These are phyloP conservation scores for Sphaeramia orbicularis DNA, from an alignment of 2,797 vertebrate genomes.

Conservation along the genomic window DNA sequence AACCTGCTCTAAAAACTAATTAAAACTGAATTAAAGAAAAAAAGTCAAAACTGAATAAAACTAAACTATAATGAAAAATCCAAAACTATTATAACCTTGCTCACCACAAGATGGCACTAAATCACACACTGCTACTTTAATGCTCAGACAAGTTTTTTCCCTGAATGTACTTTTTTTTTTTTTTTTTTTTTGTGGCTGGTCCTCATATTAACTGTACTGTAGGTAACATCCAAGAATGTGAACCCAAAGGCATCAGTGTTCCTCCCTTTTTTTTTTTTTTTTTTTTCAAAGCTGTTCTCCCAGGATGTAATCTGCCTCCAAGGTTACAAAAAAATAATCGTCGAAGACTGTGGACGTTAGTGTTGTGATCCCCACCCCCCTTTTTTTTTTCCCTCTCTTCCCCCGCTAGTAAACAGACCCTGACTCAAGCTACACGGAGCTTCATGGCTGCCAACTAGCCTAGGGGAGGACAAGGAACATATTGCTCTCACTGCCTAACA, in stretches of 20 bases:
- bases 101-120: too few species aligned
- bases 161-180: conserved; percentile 5
- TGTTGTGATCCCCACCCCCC: conserved; percentile 28
- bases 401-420: conserved; percentile 67
- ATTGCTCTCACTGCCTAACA: conserved; percentile 77
- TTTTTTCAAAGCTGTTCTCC: conserved; percentile 24
- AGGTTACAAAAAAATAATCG: conserved; percentile 60
- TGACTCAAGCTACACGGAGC: conserved; percentile 64
- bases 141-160: conserved; percentile 26
- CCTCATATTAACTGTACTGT: conserved; percentile 3
- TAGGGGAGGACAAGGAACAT: conserved; percentile 78
- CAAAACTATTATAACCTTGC: too few species aligned
- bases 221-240: conserved; percentile 34
- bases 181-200: conserved; percentile 10
- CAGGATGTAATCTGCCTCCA: conserved; percentile 49
- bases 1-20: too few species aligned
- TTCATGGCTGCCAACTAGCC: conserved; percentile 76
- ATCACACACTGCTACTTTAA: background rate
- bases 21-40: too few species aligned
- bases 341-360: conserved; percentile 40
- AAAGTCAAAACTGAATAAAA: too few species aligned
- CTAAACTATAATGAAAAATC: too few species aligned
- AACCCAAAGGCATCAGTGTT: conserved; percentile 25
- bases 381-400: background rate
- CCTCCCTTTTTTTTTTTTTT: background rate